Evolutionary conservation across 2,797 vertebrate species (phyloP).

Genomic region (Benthosema pterotum): DNA sequence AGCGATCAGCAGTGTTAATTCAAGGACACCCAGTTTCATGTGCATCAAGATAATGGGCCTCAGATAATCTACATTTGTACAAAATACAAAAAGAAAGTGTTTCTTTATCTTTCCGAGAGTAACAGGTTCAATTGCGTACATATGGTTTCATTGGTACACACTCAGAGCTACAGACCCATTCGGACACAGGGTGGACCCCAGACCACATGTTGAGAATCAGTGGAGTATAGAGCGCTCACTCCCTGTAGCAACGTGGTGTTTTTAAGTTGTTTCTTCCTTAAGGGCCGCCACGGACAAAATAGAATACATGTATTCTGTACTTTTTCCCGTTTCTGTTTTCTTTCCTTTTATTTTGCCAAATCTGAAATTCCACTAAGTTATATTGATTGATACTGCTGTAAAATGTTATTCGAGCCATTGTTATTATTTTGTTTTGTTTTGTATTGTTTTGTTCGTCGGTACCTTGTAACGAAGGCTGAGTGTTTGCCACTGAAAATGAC

Average conservation of each 20-base stretch:
- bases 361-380: slow-evolving; percentile 69
- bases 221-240: slow-evolving; percentile 21
- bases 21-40: no score
- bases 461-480: slow-evolving; percentile 30
- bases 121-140: no score
- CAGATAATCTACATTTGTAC: no score
- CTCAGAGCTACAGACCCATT: no score
- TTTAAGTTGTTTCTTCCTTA: slow-evolving; percentile 30
- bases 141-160: no score
- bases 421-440: slow-evolving; percentile 39
- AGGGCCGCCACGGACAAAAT: slow-evolving; percentile 36
- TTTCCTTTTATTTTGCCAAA: slow-evolving; percentile 48
- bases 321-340: slow-evolving; percentile 25
- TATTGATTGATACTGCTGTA: slow-evolving; percentile 73
- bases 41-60: no score
- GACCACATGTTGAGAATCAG: not conserved
- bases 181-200: not conserved
- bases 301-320: slow-evolving; percentile 10
- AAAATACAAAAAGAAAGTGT: no score
- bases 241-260: slow-evolving; percentile 53
- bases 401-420: slow-evolving; percentile 58
- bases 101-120: no score
- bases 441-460: slow-evolving; percentile 31
- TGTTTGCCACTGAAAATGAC: no score
- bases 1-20: no score